Conservation (phyloP, 1,140 invertebrate species). For the Limonius californicus region DNA sequence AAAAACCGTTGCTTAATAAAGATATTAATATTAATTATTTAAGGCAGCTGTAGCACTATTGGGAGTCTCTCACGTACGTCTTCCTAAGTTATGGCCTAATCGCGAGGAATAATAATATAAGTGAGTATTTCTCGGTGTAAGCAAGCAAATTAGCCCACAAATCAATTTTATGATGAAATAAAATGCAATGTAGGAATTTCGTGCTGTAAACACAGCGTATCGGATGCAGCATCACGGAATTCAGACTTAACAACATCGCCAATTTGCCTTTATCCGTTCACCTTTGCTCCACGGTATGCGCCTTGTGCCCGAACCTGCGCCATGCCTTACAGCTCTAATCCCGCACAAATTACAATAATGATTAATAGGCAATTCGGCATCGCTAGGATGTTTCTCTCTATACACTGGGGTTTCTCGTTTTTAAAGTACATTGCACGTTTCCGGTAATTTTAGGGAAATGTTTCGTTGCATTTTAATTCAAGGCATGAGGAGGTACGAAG, state of each 20-base stretch:
- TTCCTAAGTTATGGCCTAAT: slow-evolving; percentile 13
- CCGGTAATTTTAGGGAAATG: too few species aligned
- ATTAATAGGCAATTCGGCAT: slow-evolving; percentile 9
- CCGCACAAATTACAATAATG: slow-evolving; percentile 16
- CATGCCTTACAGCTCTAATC: slow-evolving; percentile 4
- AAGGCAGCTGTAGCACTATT: too few species aligned
- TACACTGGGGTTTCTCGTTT: too few species aligned
- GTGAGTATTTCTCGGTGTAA: slow-evolving; percentile 14
- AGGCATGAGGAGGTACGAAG: too few species aligned
- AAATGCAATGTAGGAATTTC: slow-evolving; percentile 15
- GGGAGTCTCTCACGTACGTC: not conserved
- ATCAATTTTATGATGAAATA: slow-evolving; percentile 20
- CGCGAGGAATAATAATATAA: not conserved
- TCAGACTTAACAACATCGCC: slow-evolving; percentile 15
- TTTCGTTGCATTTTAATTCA: too few species aligned
- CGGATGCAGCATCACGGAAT: slow-evolving; percentile 17
- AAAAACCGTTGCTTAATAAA: too few species aligned
- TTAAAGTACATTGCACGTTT: too few species aligned
- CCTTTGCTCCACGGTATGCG: slow-evolving; percentile 15
- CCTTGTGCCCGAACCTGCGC: not conserved
- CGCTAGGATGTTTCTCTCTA: not conserved
- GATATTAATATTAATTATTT: not conserved
- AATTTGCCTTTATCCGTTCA: slow-evolving; percentile 18
- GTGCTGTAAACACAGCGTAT: slow-evolving; percentile 15
- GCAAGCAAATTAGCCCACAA: slow-evolving; percentile 15